Evolutionary conservation across 2,888 invertebrate genomes (phyloP).

Genomic region (Lacanobia wlatinum): DNA sequence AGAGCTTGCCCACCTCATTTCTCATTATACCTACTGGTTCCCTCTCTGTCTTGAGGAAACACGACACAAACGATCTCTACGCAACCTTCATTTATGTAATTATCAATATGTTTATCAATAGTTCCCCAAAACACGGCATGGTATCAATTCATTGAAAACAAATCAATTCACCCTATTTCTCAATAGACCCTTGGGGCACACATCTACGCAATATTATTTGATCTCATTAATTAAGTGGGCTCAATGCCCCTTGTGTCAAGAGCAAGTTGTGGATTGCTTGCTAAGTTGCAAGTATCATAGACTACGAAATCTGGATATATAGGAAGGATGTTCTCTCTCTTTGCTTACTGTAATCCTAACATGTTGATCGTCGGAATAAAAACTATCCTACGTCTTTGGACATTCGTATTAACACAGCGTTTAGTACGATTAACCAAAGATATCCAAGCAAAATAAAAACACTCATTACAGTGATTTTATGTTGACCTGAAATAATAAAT

Average conservation of each 20-base stretch:
- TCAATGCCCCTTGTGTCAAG: conserved; percentile 63
- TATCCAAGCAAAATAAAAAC: too few relatives aligned
- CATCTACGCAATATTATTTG: conserved; percentile 48
- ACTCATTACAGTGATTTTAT: too few relatives aligned
- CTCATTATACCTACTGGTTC: too few relatives aligned
- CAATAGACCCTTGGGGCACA: conserved; percentile 31
- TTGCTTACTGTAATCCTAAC: too few relatives aligned
- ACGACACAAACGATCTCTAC: background rate
- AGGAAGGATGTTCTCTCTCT: background rate
- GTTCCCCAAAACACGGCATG: background rate
- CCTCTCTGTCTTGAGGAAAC: background rate
- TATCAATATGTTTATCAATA: conserved; percentile 11
- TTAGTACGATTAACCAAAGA: too few relatives aligned
- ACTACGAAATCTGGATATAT: background rate
- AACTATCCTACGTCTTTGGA: too few relatives aligned
- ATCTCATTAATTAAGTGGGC: conserved; percentile 67
- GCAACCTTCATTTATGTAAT: conserved; percentile 1
- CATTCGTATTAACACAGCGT: too few relatives aligned
- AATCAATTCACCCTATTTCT: conserved; percentile 28
- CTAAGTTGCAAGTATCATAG: conserved; percentile 64
- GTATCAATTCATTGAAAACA: conserved; percentile 33
- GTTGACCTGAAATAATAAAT: too few relatives aligned
- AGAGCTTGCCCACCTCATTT: too few relatives aligned
- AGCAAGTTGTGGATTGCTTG: conserved; percentile 61
- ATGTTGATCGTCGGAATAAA: too few relatives aligned